Conservation (phyloP, 2,888 invertebrate genomes). For the Pristionchus mayeri region DNA sequence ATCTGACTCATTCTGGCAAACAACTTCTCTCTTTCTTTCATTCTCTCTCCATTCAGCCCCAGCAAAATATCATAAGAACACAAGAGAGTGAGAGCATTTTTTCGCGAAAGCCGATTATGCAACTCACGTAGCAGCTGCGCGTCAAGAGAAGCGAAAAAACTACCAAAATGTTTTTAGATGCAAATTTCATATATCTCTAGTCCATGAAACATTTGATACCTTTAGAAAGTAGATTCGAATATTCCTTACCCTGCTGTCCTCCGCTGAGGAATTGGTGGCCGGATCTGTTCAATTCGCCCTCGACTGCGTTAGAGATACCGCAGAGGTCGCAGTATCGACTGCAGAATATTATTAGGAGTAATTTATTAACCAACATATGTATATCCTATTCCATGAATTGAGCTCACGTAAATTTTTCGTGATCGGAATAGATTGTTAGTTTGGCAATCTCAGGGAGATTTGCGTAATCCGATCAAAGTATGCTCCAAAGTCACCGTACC, state of each 20-base stretch:
- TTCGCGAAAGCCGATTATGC: not conserved
- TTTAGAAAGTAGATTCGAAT: too few species aligned
- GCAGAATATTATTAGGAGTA: slow-evolving; percentile 43
- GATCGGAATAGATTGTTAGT: too few species aligned
- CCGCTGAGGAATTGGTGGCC: slow-evolving; percentile 63
- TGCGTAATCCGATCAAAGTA: not conserved
- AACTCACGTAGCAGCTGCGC: too few species aligned
- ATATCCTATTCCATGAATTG: not conserved
- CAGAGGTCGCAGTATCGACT: slow-evolving; percentile 75
- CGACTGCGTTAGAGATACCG: slow-evolving; percentile 68
- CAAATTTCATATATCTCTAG: too few species aligned
- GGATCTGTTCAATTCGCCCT: slow-evolving; percentile 65
- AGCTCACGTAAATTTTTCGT: too few species aligned
- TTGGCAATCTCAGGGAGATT: too few species aligned
- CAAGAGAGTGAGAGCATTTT: slow-evolving; percentile 16
- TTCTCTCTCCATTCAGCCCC: too few species aligned
- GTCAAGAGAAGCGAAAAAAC: too few species aligned
- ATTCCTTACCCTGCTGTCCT: slow-evolving; percentile 37
- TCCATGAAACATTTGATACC: too few species aligned
- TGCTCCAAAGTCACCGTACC: slow-evolving; percentile 57
- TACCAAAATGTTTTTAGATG: too few species aligned
- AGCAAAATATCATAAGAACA: not conserved
- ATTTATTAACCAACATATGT: not conserved
- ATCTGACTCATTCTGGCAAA: too few species aligned
- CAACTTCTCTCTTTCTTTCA: too few species aligned